Evolutionary conservation across 2,888 invertebrate genomes (phyloP).

Genomic region (Molorchus minor): DNA sequence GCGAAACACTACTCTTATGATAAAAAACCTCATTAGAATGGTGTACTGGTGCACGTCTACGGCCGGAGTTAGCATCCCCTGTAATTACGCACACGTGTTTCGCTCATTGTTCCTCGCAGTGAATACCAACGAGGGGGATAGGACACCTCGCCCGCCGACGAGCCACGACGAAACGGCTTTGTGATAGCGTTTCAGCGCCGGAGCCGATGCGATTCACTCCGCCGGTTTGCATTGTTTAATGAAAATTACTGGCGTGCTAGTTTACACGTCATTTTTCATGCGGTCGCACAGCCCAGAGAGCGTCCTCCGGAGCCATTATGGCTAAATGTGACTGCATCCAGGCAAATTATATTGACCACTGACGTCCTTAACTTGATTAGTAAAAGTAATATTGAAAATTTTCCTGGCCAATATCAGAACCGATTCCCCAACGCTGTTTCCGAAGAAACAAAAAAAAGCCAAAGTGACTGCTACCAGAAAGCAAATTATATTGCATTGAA

Average conservation of each 20-base stretch:
- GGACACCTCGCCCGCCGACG: background rate
- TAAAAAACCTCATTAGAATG: slow-evolving; percentile 18
- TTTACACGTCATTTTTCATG: slow-evolving; percentile 41
- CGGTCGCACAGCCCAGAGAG: too few relatives aligned
- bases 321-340: background rate
- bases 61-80: background rate
- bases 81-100: slow-evolving; percentile 28
- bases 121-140: slow-evolving; percentile 19
- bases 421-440: too few relatives aligned
- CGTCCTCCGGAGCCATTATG: slow-evolving; percentile 28
- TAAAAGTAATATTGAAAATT: too few relatives aligned
- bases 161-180: background rate
- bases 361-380: too few relatives aligned
- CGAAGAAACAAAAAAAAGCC: too few relatives aligned
- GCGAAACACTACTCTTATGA: slow-evolving; percentile 1
- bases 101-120: slow-evolving; percentile 19
- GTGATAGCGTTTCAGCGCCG: slow-evolving; percentile 2
- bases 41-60: slow-evolving; percentile 15
- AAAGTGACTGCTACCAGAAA: too few relatives aligned
- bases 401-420: too few relatives aligned
- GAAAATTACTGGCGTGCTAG: slow-evolving; percentile 37
- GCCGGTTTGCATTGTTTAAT: slow-evolving; percentile 36
- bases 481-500: too few relatives aligned
- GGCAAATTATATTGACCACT: too few relatives aligned
- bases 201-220: slow-evolving; percentile 1